Percentiles rank a stretch among this genome's conserved stretches.
These are phyloP conservation scores for Brachyptera putata DNA, from an alignment of 2,888 invertebrate species.

Conservation along the genomic window DNA sequence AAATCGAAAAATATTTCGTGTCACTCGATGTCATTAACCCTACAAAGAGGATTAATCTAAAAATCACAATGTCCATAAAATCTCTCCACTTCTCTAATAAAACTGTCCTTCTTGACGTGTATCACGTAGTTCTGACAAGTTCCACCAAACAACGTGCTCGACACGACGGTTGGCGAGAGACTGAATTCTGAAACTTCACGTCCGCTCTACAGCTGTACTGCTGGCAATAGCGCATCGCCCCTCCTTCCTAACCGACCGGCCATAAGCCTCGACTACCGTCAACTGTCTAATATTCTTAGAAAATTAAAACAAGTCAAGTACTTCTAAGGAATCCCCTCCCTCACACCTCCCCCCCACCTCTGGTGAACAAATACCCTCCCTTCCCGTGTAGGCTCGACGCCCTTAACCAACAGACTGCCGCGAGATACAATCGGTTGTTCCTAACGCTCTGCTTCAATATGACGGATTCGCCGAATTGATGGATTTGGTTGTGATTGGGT, in stretches of 20 bases:
- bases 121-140: not conserved
- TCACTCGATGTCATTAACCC: too few relatives aligned
- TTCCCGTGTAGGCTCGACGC: too few relatives aligned
- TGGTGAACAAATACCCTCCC: not conserved
- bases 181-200: not conserved
- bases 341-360: not conserved
- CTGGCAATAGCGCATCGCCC: not conserved
- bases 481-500: too few relatives aligned
- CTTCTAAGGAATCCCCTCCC: constrained; percentile 3
- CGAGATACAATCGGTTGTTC: too few relatives aligned
- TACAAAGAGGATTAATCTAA: too few relatives aligned
- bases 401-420: too few relatives aligned
- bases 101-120: too few relatives aligned
- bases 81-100: too few relatives aligned
- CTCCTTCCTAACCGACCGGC: not conserved
- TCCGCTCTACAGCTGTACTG: not conserved
- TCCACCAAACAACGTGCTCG: not conserved
- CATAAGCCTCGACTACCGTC: not conserved
- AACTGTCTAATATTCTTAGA: not conserved
- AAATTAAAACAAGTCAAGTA: not conserved
- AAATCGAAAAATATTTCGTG: too few relatives aligned
- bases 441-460: too few relatives aligned
- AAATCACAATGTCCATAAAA: too few relatives aligned
- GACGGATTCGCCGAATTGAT: too few relatives aligned
- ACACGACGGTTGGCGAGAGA: not conserved